Percentiles rank a stretch among this genome's conserved stretches.
Evolutionary conservation across 2,113 vertebrate genomes (phyloP).

Genomic region (Calonectris borealis): DNA sequence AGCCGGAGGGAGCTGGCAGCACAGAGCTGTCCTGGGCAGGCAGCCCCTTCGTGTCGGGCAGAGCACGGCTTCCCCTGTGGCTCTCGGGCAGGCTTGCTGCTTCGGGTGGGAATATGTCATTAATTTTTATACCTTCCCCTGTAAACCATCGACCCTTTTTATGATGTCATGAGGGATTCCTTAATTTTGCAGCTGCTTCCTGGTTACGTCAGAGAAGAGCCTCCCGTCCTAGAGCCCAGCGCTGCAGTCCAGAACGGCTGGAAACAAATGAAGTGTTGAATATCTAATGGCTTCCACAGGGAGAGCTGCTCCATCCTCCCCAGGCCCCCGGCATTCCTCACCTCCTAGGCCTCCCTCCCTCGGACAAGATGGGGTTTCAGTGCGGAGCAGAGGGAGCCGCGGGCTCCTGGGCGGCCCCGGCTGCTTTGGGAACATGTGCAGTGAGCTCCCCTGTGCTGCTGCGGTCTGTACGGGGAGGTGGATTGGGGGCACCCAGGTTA

Average conservation of each 20-base stretch:
- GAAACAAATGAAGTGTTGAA: slow-evolving; percentile 85
- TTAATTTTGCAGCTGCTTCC: slow-evolving; percentile 87
- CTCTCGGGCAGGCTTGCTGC: slow-evolving; percentile 37
- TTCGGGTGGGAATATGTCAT: slow-evolving; percentile 78
- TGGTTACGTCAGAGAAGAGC: slow-evolving; percentile 83
- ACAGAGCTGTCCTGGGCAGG: neutral
- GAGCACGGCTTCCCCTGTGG: slow-evolving; percentile 47
- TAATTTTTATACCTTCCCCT: slow-evolving; percentile 83
- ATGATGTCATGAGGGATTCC: slow-evolving; percentile 86
- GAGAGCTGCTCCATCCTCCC: slow-evolving; percentile 75
- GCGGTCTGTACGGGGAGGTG: neutral
- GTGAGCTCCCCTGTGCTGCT: neutral
- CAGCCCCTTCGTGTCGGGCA: neutral
- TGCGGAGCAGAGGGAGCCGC: neutral
- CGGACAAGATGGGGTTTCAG: neutral
- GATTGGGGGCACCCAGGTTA: neutral
- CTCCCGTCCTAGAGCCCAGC: slow-evolving; percentile 72
- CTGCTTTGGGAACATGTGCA: neutral
- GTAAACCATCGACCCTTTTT: slow-evolving; percentile 81
- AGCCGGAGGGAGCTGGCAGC: neutral
- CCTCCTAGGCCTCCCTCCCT: slow-evolving; percentile 51
- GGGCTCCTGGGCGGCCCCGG: neutral
- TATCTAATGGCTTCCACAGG: slow-evolving; percentile 84
- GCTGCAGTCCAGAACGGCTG: slow-evolving; percentile 70
- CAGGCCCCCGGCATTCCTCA: slow-evolving; percentile 73